Evolutionary conservation across 1,140 invertebrate genomes (phyloP), one percentile per base, ranked within the genome.

Genomic region (Whitmania pigra): DNA sequence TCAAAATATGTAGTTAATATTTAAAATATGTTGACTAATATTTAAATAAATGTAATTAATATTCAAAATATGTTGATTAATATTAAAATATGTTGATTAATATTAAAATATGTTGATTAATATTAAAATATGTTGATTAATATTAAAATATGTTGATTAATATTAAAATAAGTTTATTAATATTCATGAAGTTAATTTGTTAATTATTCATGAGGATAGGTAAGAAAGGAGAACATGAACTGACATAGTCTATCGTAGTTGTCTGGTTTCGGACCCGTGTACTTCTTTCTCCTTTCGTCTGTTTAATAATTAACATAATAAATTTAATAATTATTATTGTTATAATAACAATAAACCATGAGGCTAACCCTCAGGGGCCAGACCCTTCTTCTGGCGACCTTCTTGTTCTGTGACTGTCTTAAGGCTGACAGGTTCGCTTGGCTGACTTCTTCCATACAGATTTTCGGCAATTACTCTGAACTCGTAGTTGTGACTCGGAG

Each of bases 381-480:
- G 70, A 22, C 73, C 73, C 54, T 74, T 74, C 49, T 40, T 72
- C 63, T 57, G 73, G 18, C 71, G 70, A 4, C 73, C 73, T 29
- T 74, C 73, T 25, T 74, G 72, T 29, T 63, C 70, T 0, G 73
- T 72, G 36, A 80, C 81, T 7, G 78, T 81, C 54, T 78, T 77
- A 15, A 77, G 73, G 31, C 69, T 74, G 20, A 78, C 78, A 2
- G 79, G 78, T 71, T 83, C 82, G 74, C 83, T 91, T 6, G 94
- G 92, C 73, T 97, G 94, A 53, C 93, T 96, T 66, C 89, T 88
- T 54, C 95, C 95, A 78, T 97, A 96, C 79, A 95, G 90, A 83
- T 99, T 99, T 81, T 97, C 94, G 73, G 95, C 95, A 84, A 93
- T 89, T 0, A 99, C 94, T 72, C 94, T 87, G 87, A 99, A 99